Base-by-base conservation (phyloP, 35 echinoderm and acorn worm genomes). In the Apostichopus japonicus region DNA sequence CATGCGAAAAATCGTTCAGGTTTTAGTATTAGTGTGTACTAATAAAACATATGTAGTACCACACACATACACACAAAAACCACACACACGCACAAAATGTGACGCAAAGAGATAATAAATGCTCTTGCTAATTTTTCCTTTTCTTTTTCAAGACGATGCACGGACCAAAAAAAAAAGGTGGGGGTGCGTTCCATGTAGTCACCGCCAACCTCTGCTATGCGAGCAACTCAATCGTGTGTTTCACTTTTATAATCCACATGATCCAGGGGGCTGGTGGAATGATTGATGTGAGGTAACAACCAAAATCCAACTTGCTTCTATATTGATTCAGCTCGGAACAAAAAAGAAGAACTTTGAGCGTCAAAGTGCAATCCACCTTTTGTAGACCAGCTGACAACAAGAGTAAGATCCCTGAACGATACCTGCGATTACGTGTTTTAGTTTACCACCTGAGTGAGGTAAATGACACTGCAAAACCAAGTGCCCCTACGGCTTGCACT, bases 181-280 rank as follows among this genome's bases (percentile, higher is more conserved):
- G 33, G 33, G 33, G 33, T 44, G 33, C 33, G 33, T 44, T 44
- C 33, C 33, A 44, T 44, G 33, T 44, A 44, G 33, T 44, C 33
- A 44, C 33, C 33, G 33, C 33, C 33, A 61, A 61, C 57, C 57
- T 61, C 57, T 44, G 33, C 33, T 61, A 61, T 61, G 57, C 57
- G 57, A 61, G 57, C 13, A 54, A 44, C 54, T 87, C 83, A 19
- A 59, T 55, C 58, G 53, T 87, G 83, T 87, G 59, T 15, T 63
- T 87, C 83, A 87, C 83, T 87, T 87, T 87, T 87, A 87, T 89
- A 89, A 89, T 72, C 86, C 86, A 24, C 25, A 17, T 58, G 10
- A 57, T 84, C 81, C 81, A 6, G 53, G 33, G 81, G 53, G 17
- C 81, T 58, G 71, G 71, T 58, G 14, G 22, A 57, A 84, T 84